Evolutionary conservation across 2,888 invertebrate genomes (phyloP).

Genomic region (Apocheima hispidaria): DNA sequence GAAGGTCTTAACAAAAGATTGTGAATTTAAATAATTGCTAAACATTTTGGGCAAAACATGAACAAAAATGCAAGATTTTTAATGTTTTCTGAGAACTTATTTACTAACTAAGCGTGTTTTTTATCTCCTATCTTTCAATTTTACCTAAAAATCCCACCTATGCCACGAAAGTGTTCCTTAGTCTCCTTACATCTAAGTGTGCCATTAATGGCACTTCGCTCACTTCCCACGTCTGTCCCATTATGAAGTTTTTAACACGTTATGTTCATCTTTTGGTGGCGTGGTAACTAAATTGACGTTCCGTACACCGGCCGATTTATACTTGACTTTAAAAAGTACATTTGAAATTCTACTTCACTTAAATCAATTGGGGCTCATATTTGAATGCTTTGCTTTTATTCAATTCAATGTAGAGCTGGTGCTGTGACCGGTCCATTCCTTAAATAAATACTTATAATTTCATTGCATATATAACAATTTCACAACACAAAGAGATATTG

Average conservation of each 20-base stretch:
- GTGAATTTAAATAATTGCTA: slow-evolving; percentile 17
- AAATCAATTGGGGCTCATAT: background rate
- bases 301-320: slow-evolving; percentile 27
- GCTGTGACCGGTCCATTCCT: no score
- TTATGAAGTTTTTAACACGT: slow-evolving; percentile 69
- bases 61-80: background rate
- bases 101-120: background rate
- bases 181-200: slow-evolving; percentile 39
- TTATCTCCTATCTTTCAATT: background rate
- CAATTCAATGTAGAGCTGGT: background rate
- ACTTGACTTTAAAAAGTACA: slow-evolving; percentile 24
- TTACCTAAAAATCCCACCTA: slow-evolving; percentile 22
- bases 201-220: slow-evolving; percentile 62
- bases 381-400: background rate
- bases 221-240: slow-evolving; percentile 63
- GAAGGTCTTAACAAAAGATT: slow-evolving; percentile 12
- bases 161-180: slow-evolving; percentile 20
- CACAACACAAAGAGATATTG: no score
- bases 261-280: slow-evolving; percentile 54
- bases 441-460: no score
- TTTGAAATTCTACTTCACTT: background rate
- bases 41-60: background rate
- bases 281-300: slow-evolving; percentile 43
- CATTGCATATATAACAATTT: no score
- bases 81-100: no score